phyloP scores from a whole-genome alignment of 2,797 vertebrate genomes.

The Phalloptychus januarius region DNA sequence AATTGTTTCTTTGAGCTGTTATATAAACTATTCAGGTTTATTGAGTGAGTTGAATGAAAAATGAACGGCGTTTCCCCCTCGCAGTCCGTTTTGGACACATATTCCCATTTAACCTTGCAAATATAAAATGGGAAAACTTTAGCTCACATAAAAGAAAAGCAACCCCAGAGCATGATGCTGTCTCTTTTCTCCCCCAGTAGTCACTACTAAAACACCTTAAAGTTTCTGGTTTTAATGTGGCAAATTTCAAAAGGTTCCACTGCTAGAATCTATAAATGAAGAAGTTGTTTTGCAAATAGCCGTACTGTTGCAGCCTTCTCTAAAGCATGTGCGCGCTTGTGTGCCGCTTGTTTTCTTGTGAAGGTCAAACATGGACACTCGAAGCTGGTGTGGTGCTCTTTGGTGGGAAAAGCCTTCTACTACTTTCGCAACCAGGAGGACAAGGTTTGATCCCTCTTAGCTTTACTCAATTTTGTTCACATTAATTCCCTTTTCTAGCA shows the following conservation, averaged over 20 bases:
- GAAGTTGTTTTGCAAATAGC: neutral
- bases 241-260: neutral
- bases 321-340: neutral
- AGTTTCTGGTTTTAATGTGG: neutral
- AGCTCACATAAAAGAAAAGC: neutral
- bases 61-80: no score
- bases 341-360: conserved; percentile 14
- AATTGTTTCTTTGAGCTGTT: no score
- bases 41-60: no score
- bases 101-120: no score
- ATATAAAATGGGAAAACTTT: no score
- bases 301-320: neutral
- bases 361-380: conserved; percentile 97
- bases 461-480: neutral
- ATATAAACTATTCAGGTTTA: no score
- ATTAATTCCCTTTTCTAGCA: neutral
- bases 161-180: neutral
- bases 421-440: conserved; percentile 95
- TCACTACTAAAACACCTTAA: neutral
- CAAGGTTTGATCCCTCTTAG: conserved; percentile 78
- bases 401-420: conserved; percentile 89
- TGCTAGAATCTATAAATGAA: neutral
- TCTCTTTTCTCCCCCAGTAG: neutral
- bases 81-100: no score
- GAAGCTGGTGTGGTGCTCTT: conserved; percentile 93